phyloP scores from a whole-genome alignment of 2,888 invertebrate genomes.

The Fabriciana adippe region DNA sequence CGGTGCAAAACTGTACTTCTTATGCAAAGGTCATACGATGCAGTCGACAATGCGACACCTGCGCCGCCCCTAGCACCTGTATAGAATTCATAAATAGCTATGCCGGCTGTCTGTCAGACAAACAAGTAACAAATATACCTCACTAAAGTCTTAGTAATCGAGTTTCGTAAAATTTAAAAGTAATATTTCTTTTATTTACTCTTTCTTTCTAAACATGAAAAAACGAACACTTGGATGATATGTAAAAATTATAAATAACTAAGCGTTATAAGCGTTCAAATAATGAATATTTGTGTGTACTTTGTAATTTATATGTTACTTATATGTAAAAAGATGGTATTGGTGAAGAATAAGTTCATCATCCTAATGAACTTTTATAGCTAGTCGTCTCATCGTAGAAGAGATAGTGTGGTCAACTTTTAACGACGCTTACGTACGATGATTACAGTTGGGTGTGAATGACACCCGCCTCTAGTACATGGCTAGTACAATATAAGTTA shows the following conservation, averaged over 20 bases:
- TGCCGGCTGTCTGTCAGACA: slow-evolving; percentile 52
- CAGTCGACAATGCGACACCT: slow-evolving; percentile 73
- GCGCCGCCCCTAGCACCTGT: slow-evolving; percentile 67
- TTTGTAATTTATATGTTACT: neutral
- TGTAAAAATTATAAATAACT: too few species aligned
- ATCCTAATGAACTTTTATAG: slow-evolving; percentile 22
- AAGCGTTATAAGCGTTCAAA: neutral
- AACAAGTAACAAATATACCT: slow-evolving; percentile 28
- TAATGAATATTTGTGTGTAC: neutral
- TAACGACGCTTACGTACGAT: slow-evolving; percentile 22
- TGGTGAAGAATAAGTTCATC: slow-evolving; percentile 15
- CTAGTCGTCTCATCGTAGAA: slow-evolving; percentile 1
- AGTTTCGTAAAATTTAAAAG: neutral
- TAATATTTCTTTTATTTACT: neutral
- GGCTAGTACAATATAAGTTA: slow-evolving; percentile 27
- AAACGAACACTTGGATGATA: too few species aligned
- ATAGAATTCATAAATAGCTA: slow-evolving; percentile 71
- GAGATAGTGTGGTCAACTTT: slow-evolving; percentile 16
- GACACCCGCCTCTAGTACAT: slow-evolving; percentile 29
- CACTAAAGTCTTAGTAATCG: neutral
- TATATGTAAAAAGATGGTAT: slow-evolving; percentile 6
- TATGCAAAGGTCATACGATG: slow-evolving; percentile 72
- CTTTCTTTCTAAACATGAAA: too few species aligned
- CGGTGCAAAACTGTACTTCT: slow-evolving; percentile 56
- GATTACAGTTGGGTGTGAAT: slow-evolving; percentile 37